Conservation (phyloP, 2,888 invertebrate genomes). For the Colostygia pectinataria region DNA sequence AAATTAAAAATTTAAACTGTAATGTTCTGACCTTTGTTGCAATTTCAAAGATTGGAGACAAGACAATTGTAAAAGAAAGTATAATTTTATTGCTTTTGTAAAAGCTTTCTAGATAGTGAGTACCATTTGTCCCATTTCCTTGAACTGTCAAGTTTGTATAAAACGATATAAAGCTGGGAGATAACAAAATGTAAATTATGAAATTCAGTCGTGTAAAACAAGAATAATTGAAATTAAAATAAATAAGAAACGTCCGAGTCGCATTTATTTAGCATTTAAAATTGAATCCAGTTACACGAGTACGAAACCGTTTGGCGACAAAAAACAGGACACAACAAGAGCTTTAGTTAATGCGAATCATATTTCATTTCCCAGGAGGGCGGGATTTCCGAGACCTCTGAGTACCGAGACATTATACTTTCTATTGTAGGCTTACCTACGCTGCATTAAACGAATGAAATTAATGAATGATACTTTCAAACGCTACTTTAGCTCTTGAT, state of each 20-base stretch:
- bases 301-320: slow-evolving; percentile 59
- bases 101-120: slow-evolving; percentile 9
- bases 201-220: slow-evolving; percentile 40
- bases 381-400: slow-evolving; percentile 60
- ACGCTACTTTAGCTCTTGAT: slow-evolving; percentile 7
- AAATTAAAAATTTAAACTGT: too few relatives aligned
- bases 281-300: slow-evolving; percentile 54
- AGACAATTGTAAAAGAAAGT: too few relatives aligned
- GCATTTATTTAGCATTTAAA: slow-evolving; percentile 54
- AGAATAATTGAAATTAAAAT: slow-evolving; percentile 51
- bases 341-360: slow-evolving; percentile 73
- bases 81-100: neutral
- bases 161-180: slow-evolving; percentile 14
- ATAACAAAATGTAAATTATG: slow-evolving; percentile 26
- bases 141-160: slow-evolving; percentile 7
- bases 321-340: slow-evolving; percentile 71
- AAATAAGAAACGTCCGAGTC: slow-evolving; percentile 44
- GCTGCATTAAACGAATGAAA: slow-evolving; percentile 57
- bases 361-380: slow-evolving; percentile 67
- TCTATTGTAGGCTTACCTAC: slow-evolving; percentile 49
- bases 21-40: too few relatives aligned
- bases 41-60: too few relatives aligned
- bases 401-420: slow-evolving; percentile 50
- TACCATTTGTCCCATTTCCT: slow-evolving; percentile 13
- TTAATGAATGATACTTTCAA: slow-evolving; percentile 50